A percentile compares a stretch with the other conserved stretches of the same genome.
These are phyloP conservation scores for Chaitophorus viminalis DNA, from an alignment of 2,888 invertebrate genomes.

Conservation along the genomic window DNA sequence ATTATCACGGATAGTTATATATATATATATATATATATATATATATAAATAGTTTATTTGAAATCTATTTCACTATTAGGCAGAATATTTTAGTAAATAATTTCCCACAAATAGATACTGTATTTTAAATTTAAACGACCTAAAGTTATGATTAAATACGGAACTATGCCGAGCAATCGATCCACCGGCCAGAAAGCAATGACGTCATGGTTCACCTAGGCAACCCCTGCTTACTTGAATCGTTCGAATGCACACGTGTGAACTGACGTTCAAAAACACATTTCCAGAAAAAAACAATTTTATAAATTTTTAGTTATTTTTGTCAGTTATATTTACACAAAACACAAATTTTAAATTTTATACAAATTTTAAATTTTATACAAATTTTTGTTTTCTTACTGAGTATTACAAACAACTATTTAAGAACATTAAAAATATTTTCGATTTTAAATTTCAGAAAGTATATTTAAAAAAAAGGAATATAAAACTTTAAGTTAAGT, in stretches of 20 bases:
- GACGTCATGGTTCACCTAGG: constrained; percentile 62
- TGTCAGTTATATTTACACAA: background rate
- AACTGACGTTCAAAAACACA: background rate
- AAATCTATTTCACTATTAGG: background rate
- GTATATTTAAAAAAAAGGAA: too few species aligned
- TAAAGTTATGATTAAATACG: constrained; percentile 19
- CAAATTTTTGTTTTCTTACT: background rate
- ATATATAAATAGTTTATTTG: background rate
- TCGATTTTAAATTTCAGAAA: background rate
- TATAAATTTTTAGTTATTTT: background rate
- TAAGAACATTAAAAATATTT: background rate
- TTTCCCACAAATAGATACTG: background rate
- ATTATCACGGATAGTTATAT: too few species aligned
- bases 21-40: too few species aligned
- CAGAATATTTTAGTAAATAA: background rate
- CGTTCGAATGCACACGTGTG: constrained; percentile 23
- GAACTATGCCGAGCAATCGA: constrained; percentile 47
- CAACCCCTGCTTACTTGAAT: constrained; percentile 52
- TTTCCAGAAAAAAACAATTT: constrained; percentile 12
- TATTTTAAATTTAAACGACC: constrained; percentile 14
- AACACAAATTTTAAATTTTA: too few species aligned
- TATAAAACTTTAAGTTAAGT: background rate
- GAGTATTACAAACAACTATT: background rate
- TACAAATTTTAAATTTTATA: too few species aligned
- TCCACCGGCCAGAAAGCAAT: constrained; percentile 44